These are phyloP conservation scores for Phengaris alcon DNA, from an alignment of 2,888 invertebrate genomes.

Conservation along the genomic window DNA sequence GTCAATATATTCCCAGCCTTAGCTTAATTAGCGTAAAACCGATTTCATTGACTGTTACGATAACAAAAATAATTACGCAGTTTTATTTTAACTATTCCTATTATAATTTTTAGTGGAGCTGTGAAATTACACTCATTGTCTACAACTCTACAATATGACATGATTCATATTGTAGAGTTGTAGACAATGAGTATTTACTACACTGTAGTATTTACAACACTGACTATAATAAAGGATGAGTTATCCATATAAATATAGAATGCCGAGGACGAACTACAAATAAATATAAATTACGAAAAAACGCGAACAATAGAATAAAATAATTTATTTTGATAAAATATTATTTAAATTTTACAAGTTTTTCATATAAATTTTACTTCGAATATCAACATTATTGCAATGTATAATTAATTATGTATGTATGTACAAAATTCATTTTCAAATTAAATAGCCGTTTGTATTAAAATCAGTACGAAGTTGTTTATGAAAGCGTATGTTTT, in stretches of 20 bases:
- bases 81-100: background rate
- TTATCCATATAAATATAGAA: background rate
- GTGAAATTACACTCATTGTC: background rate
- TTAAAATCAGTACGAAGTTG: background rate
- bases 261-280: background rate
- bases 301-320: background rate
- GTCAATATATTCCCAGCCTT: too few species aligned
- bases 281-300: background rate
- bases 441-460: background rate
- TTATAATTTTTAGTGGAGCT: background rate
- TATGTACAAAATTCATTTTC: too few species aligned
- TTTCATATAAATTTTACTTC: too few species aligned
- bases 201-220: background rate
- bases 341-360: too few species aligned
- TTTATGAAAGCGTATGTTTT: too few species aligned
- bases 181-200: background rate
- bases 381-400: too few species aligned
- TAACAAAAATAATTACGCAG: background rate
- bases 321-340: background rate
- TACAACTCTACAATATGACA: constrained; percentile 4
- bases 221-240: background rate
- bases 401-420: too few species aligned
- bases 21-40: background rate
- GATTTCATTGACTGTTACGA: background rate
- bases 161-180: too few species aligned